Percentiles rank a stretch among this genome's conserved stretches.
phyloP scores from a whole-genome alignment of 2,797 vertebrate genomes.

The Sebastes diploproa region DNA sequence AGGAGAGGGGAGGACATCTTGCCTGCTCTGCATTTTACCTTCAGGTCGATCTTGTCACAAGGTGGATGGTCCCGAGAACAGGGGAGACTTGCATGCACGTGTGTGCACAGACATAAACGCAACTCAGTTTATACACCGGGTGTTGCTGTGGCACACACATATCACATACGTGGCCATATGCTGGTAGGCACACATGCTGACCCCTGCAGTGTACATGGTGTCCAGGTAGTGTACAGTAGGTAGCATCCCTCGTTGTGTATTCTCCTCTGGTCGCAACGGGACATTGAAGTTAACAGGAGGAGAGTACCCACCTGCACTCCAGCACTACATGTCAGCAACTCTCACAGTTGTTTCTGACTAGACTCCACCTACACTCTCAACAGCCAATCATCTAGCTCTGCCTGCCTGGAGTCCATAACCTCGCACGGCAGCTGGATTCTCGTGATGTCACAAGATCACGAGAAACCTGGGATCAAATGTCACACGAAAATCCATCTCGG shows the following conservation, averaged over 20 bases:
- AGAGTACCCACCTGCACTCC: constrained; percentile 60
- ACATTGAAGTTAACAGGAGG: constrained; percentile 68
- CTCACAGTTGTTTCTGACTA: constrained; percentile 30
- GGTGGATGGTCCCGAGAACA: constrained; percentile 32
- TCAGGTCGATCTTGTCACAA: constrained; percentile 66
- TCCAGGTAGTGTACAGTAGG: constrained; percentile 11
- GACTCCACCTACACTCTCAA: neutral
- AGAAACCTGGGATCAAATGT: no score
- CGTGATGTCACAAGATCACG: no score
- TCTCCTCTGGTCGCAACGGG: constrained; percentile 47
- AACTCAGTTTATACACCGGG: constrained; percentile 5
- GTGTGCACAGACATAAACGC: constrained; percentile 7
- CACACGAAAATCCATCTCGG: no score
- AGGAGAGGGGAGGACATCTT: constrained; percentile 68
- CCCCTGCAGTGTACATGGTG: constrained; percentile 18
- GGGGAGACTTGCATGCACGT: constrained; percentile 8
- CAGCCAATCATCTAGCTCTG: constrained; percentile 11
- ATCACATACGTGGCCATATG: constrained; percentile 8
- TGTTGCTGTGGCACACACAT: neutral
- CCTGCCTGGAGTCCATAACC: neutral
- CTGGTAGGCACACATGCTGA: constrained; percentile 12
- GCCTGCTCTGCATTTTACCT: constrained; percentile 76
- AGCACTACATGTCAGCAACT: constrained; percentile 49
- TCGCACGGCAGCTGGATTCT: no score
- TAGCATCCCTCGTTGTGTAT: constrained; percentile 35